phyloP scores from a whole-genome alignment of 2,888 invertebrate genomes.

The Prosopocoilus inquinatus region DNA sequence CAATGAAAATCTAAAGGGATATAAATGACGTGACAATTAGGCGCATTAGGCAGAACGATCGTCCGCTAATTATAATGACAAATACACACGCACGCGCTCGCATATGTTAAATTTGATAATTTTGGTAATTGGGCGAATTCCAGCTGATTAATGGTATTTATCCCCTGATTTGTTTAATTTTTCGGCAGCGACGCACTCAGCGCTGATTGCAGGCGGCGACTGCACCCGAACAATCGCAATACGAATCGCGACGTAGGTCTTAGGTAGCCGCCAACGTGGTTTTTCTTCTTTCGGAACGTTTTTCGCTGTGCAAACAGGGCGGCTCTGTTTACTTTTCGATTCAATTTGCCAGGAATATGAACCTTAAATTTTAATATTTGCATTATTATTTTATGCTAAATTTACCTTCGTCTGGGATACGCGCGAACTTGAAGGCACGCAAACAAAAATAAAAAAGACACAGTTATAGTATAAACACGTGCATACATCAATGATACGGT shows the following conservation, averaged over 20 bases:
- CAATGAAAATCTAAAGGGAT: no score
- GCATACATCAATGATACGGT: no score
- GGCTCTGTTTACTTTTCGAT: slow-evolving; percentile 3
- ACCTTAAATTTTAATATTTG: slow-evolving; percentile 14
- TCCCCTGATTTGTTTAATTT: neutral
- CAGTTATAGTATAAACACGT: no score
- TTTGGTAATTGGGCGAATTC: neutral
- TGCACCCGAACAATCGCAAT: neutral
- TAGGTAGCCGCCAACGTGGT: neutral
- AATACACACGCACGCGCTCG: no score
- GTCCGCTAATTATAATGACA: no score
- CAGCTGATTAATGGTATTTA: neutral
- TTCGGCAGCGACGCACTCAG: no score
- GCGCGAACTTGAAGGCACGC: neutral
- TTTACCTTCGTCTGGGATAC: neutral
- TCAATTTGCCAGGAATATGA: slow-evolving; percentile 13
- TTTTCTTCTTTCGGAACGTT: neutral
- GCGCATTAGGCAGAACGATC: no score
- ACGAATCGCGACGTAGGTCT: neutral
- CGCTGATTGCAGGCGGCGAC: no score
- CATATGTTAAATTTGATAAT: no score
- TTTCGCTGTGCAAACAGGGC: slow-evolving; percentile 5
- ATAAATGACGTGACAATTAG: no score
- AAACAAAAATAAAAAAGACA: neutral
- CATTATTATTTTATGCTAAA: slow-evolving; percentile 2